Conservation (phyloP, 2,797 vertebrate genomes). For the Melopsittacus undulatus region DNA sequence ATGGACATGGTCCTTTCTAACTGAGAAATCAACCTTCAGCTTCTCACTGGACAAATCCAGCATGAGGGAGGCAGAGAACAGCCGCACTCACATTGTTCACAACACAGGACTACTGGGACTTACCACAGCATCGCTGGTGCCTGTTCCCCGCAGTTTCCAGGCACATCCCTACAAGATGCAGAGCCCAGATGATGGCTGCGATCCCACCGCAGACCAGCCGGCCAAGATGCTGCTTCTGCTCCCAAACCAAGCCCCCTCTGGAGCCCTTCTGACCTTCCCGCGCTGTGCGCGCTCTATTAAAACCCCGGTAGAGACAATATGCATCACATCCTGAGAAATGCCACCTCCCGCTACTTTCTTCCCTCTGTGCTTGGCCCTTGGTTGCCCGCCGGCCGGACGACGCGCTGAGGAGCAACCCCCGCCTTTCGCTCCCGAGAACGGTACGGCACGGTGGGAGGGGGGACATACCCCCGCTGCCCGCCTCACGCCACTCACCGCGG, state of each 20-base stretch:
- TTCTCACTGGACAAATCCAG: not conserved
- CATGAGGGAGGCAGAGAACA: not conserved
- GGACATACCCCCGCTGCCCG: not conserved
- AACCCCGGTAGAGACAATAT: not conserved
- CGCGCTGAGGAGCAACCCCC: not conserved
- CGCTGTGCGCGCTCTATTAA: not conserved
- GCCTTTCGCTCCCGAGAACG: not conserved
- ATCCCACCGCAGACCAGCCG: not conserved
- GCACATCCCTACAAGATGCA: not conserved
- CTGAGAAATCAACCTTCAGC: not conserved
- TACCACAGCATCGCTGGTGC: not conserved
- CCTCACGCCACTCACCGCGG: constrained; percentile 79
- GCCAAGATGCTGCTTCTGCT: not conserved
- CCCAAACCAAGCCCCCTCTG: not conserved
- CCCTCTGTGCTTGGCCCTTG: not conserved
- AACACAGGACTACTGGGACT: not conserved
- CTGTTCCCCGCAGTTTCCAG: not conserved
- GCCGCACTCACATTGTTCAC: not conserved
- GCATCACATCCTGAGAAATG: not conserved
- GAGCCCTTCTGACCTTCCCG: not conserved
- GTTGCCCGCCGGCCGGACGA: not conserved
- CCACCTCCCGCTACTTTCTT: not conserved
- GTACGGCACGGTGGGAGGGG: not conserved
- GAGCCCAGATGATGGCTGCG: constrained; percentile 37
- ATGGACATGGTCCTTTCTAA: not conserved